Evolutionary conservation across 1,140 invertebrate genomes (phyloP).

Genomic region (Scaptomyza graminum): DNA sequence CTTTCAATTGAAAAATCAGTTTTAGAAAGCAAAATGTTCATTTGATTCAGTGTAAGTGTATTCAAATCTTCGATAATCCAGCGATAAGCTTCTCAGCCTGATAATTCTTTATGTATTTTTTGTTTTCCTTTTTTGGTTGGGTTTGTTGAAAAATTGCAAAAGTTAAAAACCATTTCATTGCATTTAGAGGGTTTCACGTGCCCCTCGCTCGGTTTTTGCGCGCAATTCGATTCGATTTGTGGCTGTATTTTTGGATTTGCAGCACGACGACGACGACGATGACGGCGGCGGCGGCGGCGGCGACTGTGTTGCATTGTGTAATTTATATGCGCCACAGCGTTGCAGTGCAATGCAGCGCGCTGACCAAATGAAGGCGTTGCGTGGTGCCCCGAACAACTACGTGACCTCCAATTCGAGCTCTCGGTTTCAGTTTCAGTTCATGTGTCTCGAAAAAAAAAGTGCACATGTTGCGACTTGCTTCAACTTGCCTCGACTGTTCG

Average conservation of each 20-base stretch:
- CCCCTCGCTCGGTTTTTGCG: conserved; percentile 34
- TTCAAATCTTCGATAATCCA: background rate
- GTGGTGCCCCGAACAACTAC: conserved; percentile 64
- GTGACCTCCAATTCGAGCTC: conserved; percentile 79
- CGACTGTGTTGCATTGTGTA: conserved; percentile 64
- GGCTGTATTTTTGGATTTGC: conserved; percentile 37
- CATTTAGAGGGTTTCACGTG: conserved; percentile 79
- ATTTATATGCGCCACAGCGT: conserved; percentile 66
- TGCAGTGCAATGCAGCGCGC: conserved; percentile 5
- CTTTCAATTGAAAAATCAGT: no score
- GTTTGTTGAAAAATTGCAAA: conserved; percentile 74
- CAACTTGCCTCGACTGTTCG: conserved; percentile 34
- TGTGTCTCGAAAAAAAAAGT: conserved; percentile 47
- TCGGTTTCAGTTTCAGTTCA: conserved; percentile 46
- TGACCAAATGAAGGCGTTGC: conserved; percentile 66
- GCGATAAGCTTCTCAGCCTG: background rate
- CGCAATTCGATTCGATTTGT: conserved; percentile 77
- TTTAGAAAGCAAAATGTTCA: no score
- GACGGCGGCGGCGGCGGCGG: background rate
- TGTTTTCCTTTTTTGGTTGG: conserved; percentile 2
- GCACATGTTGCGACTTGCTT: conserved; percentile 63
- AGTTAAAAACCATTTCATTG: conserved; percentile 81
- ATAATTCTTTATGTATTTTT: conserved; percentile 10
- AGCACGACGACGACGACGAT: conserved; percentile 14
- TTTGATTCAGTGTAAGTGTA: background rate